A percentile compares a stretch with the other conserved stretches of the same genome.
phyloP scores from a whole-genome alignment of 2,888 invertebrate genomes.

The Polydrusus pterygomalis region DNA sequence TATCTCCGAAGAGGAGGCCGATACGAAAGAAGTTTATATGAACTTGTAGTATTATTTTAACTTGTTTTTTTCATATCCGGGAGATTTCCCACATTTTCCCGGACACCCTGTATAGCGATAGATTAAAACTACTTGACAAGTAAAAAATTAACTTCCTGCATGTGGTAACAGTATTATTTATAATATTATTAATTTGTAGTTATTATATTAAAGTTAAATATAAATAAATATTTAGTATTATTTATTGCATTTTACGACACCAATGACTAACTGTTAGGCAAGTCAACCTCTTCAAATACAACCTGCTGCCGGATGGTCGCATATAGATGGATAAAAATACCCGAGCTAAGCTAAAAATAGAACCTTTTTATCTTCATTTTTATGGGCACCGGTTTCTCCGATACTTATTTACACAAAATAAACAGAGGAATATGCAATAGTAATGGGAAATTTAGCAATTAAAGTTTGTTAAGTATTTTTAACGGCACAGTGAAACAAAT shows the following conservation, averaged over 20 bases:
- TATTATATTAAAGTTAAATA: too few species aligned
- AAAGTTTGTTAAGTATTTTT: conserved; percentile 4
- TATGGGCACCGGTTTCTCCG: conserved; percentile 46
- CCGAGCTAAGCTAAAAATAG: conserved; percentile 47
- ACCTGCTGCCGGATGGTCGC: conserved; percentile 46
- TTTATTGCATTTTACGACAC: not conserved
- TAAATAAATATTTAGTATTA: too few species aligned
- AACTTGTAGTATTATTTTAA: too few species aligned
- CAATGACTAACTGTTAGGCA: not conserved
- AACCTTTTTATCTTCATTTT: conserved; percentile 38
- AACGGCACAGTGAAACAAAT: not conserved
- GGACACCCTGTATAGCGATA: too few species aligned
- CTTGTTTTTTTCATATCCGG: too few species aligned
- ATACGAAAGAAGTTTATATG: too few species aligned
- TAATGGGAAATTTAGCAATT: not conserved
- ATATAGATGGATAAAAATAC: conserved; percentile 50
- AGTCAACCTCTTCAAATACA: conserved; percentile 13
- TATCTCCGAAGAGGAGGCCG: too few species aligned
- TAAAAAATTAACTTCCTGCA: too few species aligned
- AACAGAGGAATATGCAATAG: conserved; percentile 8
- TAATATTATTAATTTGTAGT: too few species aligned
- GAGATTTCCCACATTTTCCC: too few species aligned
- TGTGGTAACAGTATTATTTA: too few species aligned
- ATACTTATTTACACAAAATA: conserved; percentile 44
- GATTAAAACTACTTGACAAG: too few species aligned